These are phyloP conservation scores for Montifringilla adamsi DNA, from an alignment of 2,113 vertebrate genomes.

Conservation along the genomic window DNA sequence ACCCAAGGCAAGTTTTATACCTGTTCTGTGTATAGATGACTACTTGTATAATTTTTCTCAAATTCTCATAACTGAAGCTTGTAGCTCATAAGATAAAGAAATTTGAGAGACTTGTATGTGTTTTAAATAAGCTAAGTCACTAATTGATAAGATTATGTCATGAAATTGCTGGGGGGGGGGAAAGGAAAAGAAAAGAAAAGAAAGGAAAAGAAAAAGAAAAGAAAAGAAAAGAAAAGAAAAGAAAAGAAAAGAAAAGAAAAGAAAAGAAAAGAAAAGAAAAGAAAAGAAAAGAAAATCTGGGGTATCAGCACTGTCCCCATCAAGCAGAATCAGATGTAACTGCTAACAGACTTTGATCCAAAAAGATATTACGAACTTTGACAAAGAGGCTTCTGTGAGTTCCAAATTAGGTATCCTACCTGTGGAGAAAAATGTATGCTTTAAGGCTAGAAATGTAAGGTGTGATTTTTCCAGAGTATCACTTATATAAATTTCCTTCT, in stretches of 20 bases:
- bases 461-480: not conserved
- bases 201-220: too few species aligned
- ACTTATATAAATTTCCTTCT: not conserved
- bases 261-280: too few species aligned
- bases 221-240: too few species aligned
- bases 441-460: not conserved
- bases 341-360: not conserved
- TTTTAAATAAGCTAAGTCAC: not conserved
- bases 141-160: not conserved
- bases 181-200: too few species aligned
- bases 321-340: not conserved
- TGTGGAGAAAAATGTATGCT: not conserved
- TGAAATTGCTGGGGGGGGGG: too few species aligned
- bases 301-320: not conserved
- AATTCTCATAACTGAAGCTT: not conserved
- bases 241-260: too few species aligned
- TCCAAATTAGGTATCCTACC: not conserved
- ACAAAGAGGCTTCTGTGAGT: not conserved
- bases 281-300: not conserved
- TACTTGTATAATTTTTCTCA: not conserved
- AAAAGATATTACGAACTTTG: not conserved
- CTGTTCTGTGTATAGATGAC: not conserved
- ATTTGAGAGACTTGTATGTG: not conserved
- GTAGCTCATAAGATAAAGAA: not conserved
- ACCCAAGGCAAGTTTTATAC: not conserved